Evolutionary conservation across 2,113 vertebrate species (phyloP).

Genomic region (Nicator chloris): DNA sequence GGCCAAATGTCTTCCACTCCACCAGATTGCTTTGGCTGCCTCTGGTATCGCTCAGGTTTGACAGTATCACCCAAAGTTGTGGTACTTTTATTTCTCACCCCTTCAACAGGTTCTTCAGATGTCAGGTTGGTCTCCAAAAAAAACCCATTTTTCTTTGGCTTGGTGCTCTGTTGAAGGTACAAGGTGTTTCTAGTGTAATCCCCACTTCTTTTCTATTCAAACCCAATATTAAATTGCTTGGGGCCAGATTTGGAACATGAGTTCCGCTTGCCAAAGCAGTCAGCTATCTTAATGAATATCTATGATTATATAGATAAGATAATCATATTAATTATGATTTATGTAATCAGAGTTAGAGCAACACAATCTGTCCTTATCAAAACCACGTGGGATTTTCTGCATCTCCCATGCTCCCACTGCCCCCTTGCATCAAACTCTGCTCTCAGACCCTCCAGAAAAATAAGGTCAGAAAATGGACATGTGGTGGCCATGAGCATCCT

Average conservation of each 20-base stretch:
- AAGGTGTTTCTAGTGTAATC: background rate
- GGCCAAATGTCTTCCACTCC: background rate
- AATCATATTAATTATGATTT: no score
- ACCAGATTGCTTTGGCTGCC: background rate
- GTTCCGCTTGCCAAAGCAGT: background rate
- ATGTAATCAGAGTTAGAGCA: no score
- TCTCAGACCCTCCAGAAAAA: background rate
- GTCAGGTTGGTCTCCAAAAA: background rate
- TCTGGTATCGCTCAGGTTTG: background rate
- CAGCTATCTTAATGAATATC: background rate
- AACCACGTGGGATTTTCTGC: background rate
- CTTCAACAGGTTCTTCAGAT: background rate
- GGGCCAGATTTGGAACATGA: background rate
- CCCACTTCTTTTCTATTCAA: background rate
- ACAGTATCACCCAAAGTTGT: accelerated
- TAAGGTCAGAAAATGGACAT: background rate
- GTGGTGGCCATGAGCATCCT: background rate
- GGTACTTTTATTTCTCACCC: background rate
- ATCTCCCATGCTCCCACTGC: background rate
- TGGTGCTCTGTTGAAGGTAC: background rate
- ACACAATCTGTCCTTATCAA: background rate
- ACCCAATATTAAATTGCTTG: background rate
- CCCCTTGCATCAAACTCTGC: background rate
- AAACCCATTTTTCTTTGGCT: background rate
- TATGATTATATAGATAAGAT: background rate